Evolutionary conservation across 1,140 invertebrate species (phyloP).

Genomic region (Trachymyrmex cornetzi): DNA sequence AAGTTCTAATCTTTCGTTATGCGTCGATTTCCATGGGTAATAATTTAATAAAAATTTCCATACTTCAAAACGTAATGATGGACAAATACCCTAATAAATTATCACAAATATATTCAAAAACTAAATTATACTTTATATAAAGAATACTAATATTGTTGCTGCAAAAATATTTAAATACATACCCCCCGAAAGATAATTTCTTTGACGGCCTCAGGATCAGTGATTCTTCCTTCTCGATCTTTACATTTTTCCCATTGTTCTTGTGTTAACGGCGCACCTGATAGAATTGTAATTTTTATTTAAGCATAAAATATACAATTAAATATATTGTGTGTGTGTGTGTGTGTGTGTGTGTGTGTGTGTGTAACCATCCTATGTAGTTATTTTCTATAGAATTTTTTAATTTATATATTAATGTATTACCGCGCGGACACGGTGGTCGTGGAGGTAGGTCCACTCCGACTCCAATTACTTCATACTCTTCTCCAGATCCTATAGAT

Average conservation of each 20-base stretch:
- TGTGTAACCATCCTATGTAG: not conserved
- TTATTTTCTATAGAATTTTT: constrained; percentile 6
- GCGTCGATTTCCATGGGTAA: constrained; percentile 94
- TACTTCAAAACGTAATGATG: constrained; percentile 92
- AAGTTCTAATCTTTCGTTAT: constrained; percentile 90
- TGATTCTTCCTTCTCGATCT: constrained; percentile 92
- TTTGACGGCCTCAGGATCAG: constrained; percentile 90
- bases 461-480: constrained; percentile 90
- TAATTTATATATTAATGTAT: constrained; percentile 44
- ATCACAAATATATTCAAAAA: constrained; percentile 7
- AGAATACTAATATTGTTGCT: not conserved
- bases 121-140: not conserved
- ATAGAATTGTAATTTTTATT: constrained; percentile 79
- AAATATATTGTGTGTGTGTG: not conserved
- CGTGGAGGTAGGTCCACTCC: constrained; percentile 88
- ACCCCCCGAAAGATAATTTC: constrained; percentile 96
- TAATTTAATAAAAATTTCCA: constrained; percentile 98
- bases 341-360: not conserved
- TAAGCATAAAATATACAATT: constrained; percentile 47
- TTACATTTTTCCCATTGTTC: constrained; percentile 93
- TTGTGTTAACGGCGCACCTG: constrained; percentile 90
- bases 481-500: constrained; percentile 86
- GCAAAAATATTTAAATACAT: constrained; percentile 80
- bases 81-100: constrained; percentile 89
- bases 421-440: constrained; percentile 85